Evolutionary conservation across 2,113 vertebrate species (phyloP).

Genomic region (Leptodactylus fuscus): DNA sequence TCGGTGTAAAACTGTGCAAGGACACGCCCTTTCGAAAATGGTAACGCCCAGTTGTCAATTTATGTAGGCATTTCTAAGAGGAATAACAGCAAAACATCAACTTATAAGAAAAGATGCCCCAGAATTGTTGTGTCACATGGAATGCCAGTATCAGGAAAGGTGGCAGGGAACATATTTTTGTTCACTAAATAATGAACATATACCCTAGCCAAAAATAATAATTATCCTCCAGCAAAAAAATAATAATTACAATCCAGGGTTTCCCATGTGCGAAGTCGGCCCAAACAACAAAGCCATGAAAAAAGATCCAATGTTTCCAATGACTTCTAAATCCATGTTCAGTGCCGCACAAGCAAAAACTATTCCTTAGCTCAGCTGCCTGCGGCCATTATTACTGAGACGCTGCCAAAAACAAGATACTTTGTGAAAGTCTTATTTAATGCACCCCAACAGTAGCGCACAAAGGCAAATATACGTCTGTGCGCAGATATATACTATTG

Average conservation of each 20-base stretch:
- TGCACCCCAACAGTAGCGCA: background rate
- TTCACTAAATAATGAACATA: no score
- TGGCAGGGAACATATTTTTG: no score
- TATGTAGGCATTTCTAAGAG: no score
- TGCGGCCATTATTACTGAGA: background rate
- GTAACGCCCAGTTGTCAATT: no score
- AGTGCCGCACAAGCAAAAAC: background rate
- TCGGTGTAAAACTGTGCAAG: no score
- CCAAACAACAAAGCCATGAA: background rate
- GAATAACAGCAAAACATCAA: no score
- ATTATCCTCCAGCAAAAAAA: no score
- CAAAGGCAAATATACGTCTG: slow-evolving; percentile 23
- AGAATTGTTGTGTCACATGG: no score
- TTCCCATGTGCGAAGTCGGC: background rate
- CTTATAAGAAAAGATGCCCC: no score
- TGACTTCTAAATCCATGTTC: background rate
- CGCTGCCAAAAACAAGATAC: background rate
- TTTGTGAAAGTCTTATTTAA: slow-evolving; percentile 29
- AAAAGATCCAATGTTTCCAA: background rate
- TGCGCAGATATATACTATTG: slow-evolving; percentile 48
- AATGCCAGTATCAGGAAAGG: no score
- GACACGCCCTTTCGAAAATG: no score
- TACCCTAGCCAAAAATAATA: no score
- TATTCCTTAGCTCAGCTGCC: background rate
- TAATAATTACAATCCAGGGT: background rate